Conservation (phyloP, 92 coral and sea anemone species). For the Siderastrea radians region DNA sequence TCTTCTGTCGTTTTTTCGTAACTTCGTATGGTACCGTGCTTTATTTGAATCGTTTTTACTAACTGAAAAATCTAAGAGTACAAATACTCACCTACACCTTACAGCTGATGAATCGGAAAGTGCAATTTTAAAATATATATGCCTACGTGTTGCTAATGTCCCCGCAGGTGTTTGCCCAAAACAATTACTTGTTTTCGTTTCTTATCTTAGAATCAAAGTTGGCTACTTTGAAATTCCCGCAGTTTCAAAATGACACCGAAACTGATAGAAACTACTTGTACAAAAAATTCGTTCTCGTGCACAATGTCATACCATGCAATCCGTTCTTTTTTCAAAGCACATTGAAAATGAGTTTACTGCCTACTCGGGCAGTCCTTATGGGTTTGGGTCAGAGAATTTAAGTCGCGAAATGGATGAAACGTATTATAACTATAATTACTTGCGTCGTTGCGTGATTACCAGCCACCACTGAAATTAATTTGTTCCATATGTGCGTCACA, state of each 20-base stretch:
- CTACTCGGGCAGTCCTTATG: too few species aligned
- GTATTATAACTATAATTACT: too few species aligned
- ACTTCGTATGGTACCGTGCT: background rate
- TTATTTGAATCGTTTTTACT: background rate
- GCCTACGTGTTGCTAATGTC: background rate
- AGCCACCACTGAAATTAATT: too few species aligned
- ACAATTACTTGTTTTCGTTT: background rate
- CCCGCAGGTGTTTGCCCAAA: background rate
- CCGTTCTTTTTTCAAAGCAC: too few species aligned
- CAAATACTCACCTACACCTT: background rate
- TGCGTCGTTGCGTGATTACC: too few species aligned
- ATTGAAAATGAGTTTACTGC: too few species aligned
- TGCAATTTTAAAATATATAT: background rate
- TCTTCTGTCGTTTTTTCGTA: slow-evolving; percentile 12
- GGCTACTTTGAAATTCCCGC: background rate
- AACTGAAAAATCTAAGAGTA: background rate
- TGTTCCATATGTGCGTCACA: too few species aligned
- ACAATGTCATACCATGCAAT: too few species aligned
- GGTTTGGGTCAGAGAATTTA: too few species aligned
- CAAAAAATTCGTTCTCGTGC: too few species aligned
- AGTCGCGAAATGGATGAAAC: too few species aligned
- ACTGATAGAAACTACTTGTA: background rate
- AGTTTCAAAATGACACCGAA: slow-evolving; percentile 10
- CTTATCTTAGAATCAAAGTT: slow-evolving; percentile 5
- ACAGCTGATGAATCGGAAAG: background rate